Evolutionary conservation across 2,113 vertebrate genomes (phyloP), one percentile per base, ranked within the genome.

Genomic region (Clinocottus analis): DNA sequence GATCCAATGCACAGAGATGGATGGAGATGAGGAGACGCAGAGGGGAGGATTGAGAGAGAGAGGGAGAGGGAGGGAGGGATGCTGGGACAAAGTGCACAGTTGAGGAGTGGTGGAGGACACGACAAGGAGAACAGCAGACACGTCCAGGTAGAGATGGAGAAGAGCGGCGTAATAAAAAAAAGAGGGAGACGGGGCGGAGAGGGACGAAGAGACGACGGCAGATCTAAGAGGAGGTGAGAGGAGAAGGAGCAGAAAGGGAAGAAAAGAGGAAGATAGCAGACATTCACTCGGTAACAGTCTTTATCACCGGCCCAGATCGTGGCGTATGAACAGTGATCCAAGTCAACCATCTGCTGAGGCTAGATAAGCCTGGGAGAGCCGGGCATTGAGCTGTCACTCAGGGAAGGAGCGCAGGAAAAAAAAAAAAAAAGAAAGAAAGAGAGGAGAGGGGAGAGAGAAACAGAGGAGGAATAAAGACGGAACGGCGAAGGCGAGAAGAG

Each of bases 281-380:
- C 83, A 85, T 84, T 97, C 82, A 74, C 88, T 88, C 82, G 84
- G 84, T 89, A 77, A 87, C 84, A 87, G 88, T 92, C 74, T 92
- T 93, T 97, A 98, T 98, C 97, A 94, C 94, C 94, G 94, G 95
- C 95, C 95, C 97, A 97, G 96, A 98, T 98, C 97, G 95, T 97
- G 96, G 96, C 93, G 95, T 96, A 96, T 96, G 96, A 97, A 97
- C 96, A 98, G 97, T 96, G 97, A 98, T 98, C 97, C 97, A 98
- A 98, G 96, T 96, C 97, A 96, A 96, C 97, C 97, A 98, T 98
- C 97, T 99, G 97, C 97, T 97, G 96, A 95, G 96, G 96, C 95
- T 95, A 98, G 97, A 99, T 99, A 99, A 98, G 97, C 96, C 78
- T 96, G 95, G 92, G 95, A 96, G 96, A 96, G 96, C 95, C 93